A percentile compares a stretch with the other conserved stretches of the same genome.
phyloP scores from a whole-genome alignment of 2,113 vertebrate species.

The Jaculus jaculus region DNA sequence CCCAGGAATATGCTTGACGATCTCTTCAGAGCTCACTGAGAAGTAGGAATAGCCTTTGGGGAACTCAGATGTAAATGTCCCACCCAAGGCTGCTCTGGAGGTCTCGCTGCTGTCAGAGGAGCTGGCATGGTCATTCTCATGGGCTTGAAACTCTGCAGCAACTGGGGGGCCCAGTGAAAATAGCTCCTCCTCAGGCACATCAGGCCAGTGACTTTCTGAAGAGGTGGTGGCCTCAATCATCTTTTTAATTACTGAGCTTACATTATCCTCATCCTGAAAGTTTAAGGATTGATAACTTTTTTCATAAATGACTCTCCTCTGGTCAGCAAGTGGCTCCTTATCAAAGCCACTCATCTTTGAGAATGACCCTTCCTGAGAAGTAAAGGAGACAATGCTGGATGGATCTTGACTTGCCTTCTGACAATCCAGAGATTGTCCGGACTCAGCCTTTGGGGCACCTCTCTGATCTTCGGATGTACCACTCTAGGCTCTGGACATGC shows the following conservation, averaged over 20 bases:
- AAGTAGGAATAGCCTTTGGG: background rate
- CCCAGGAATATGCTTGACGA: no score
- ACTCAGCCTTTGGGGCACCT: background rate
- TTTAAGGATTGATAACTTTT: background rate
- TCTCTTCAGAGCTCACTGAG: background rate
- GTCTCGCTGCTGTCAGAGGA: background rate
- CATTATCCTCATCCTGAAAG: background rate
- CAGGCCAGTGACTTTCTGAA: constrained; percentile 71
- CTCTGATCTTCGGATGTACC: background rate
- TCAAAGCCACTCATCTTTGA: background rate
- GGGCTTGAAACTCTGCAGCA: background rate
- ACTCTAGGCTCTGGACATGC: background rate
- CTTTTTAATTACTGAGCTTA: background rate
- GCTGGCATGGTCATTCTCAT: background rate
- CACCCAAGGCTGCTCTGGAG: background rate
- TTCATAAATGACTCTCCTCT: constrained; percentile 35
- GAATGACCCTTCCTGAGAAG: no score
- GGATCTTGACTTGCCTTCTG: background rate
- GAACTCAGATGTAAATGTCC: background rate
- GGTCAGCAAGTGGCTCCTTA: background rate
- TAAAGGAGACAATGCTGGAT: rapidly evolving
- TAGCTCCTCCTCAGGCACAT: constrained; percentile 57
- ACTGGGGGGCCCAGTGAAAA: background rate
- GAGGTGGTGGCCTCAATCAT: constrained; percentile 41
- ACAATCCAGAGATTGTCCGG: no score